Evolutionary conservation across 2,113 vertebrate species (phyloP), one percentile per base, ranked within the genome.

Genomic region (Chrysemys picta): DNA sequence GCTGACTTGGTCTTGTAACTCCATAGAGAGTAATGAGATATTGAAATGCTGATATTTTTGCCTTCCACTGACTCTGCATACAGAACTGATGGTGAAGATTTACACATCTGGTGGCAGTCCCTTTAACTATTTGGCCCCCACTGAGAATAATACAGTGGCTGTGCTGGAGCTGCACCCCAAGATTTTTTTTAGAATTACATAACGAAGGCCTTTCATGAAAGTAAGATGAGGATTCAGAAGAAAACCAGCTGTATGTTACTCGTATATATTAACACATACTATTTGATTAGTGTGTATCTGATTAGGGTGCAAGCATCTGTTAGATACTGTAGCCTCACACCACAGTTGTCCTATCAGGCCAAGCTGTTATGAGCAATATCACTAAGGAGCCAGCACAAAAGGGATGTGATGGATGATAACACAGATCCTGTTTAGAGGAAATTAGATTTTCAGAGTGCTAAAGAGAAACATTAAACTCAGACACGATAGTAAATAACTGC

Each of bases 381-480:
- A 75, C 57, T 53, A 50, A 95, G 87, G 2, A 97, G 12, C 82
- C 82, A 91, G 82, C 45, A 91, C 57, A 92, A 94, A 96, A 95
- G 72, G 22, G 3, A 50, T 50, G 79, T 96, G 86, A 90, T 96
- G 47, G 35, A 94, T 95, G 89, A 82, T 93, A 96, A 91, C 27
- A 87, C 42, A 84, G 45, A 38, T 59, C 31, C 78, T 4, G 1
- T 94, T 96, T 78, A 90, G 87, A 97, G 89, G 88, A 97, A 95
- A 97, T 96, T 85, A 91, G 65, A 93, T 95, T 95, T 96, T 94
- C 93, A 89, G 82, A 86, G 82, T 91, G 88, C 75, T 69, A 56
- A 95, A 79, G 52, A 93, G 85, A 95, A 96, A 86, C 4, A 57
- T 53, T 91, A 88, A 91, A 84, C 52, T 49, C 86, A 94, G 94